phyloP scores from a whole-genome alignment of 2,113 vertebrate genomes.

The Prolemur simus region DNA sequence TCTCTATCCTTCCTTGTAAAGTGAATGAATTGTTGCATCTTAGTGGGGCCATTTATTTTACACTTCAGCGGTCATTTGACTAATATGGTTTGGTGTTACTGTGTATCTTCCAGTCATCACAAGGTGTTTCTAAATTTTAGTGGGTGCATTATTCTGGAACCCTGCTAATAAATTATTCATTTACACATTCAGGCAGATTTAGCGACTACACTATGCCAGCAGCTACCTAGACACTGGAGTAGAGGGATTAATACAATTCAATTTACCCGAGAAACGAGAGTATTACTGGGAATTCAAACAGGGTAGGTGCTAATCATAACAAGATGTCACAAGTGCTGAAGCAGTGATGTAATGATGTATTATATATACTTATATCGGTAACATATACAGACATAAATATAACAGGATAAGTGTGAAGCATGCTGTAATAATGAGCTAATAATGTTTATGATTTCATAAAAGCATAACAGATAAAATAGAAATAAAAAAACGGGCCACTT shows the following conservation, averaged over 20 bases:
- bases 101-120: not conserved
- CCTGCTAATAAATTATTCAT: not conserved
- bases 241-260: constrained; percentile 20
- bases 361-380: not conserved
- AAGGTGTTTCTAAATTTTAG: not conserved
- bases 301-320: not conserved
- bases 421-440: not conserved
- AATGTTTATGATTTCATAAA: not conserved
- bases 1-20: not conserved
- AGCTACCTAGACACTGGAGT: not conserved
- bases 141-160: not conserved
- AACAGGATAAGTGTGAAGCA: not conserved
- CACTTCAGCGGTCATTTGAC: not conserved
- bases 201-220: not conserved
- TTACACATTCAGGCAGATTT: not conserved
- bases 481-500: not conserved
- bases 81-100: not conserved
- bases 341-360: constrained; percentile 7
- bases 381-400: not conserved
- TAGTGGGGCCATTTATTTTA: not conserved
- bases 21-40: not conserved
- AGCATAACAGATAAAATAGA: not conserved
- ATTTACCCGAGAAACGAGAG: not conserved
- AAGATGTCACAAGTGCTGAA: constrained; percentile 7
- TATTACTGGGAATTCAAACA: constrained; percentile 19